These are phyloP conservation scores for Charina bottae DNA, from an alignment of 2,113 vertebrate species.

Conservation along the genomic window DNA sequence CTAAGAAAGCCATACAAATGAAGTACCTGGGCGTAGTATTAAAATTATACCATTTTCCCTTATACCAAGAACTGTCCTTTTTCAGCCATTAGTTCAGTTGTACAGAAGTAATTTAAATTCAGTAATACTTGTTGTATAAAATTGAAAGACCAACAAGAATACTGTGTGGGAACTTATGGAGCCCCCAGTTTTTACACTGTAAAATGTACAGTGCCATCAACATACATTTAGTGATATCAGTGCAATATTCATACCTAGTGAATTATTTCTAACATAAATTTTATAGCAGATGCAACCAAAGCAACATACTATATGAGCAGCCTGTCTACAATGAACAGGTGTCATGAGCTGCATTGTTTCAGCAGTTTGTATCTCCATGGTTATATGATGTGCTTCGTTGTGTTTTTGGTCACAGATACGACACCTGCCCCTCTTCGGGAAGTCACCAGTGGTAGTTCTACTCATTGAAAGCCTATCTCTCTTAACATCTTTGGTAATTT, in stretches of 20 bases:
- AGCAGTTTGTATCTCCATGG: background rate
- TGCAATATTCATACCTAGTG: background rate
- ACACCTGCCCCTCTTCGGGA: background rate
- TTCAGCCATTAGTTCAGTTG: background rate
- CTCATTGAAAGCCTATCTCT: background rate
- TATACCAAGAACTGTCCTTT: background rate
- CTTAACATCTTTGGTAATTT: background rate
- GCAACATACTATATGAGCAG: background rate
- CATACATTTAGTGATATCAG: background rate
- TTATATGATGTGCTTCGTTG: background rate
- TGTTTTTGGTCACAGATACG: background rate
- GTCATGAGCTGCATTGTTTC: background rate
- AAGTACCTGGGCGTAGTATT: no score
- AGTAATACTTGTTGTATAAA: background rate
- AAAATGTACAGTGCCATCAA: background rate
- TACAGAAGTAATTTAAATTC: background rate
- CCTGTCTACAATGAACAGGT: background rate
- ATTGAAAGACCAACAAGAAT: background rate
- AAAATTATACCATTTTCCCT: background rate
- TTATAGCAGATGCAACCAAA: background rate
- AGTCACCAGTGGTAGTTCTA: background rate
- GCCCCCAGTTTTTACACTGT: background rate
- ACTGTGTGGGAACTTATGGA: background rate
- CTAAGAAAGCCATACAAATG: background rate
- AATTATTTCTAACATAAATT: background rate